Evolutionary conservation across 1,140 invertebrate genomes (phyloP).

Genomic region (Wiebesia pumilae): DNA sequence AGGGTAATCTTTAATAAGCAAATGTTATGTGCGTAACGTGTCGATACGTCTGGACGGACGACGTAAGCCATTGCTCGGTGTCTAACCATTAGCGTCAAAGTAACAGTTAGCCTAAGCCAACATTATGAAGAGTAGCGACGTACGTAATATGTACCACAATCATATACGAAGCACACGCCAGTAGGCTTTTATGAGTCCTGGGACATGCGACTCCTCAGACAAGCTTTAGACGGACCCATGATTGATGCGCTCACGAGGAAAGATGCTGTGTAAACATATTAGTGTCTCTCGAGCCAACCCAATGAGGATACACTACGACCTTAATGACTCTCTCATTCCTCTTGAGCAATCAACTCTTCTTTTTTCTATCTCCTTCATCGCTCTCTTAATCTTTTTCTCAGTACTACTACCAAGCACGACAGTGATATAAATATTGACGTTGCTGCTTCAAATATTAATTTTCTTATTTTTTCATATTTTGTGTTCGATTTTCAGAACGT

Average conservation of each 20-base stretch:
- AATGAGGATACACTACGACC: constrained; percentile 52
- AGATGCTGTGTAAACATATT: constrained; percentile 72
- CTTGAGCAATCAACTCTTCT: background rate
- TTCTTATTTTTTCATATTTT: too few relatives aligned
- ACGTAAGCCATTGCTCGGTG: background rate
- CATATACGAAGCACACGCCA: background rate
- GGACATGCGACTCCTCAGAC: background rate
- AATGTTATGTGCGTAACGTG: too few relatives aligned
- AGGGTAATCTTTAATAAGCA: background rate
- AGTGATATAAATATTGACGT: background rate
- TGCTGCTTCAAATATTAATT: too few relatives aligned
- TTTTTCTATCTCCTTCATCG: background rate
- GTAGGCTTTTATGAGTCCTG: background rate
- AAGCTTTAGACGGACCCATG: constrained; percentile 57
- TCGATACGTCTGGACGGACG: background rate
- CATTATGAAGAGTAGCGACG: background rate
- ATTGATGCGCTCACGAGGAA: constrained; percentile 70
- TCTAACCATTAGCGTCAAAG: background rate
- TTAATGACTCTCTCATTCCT: constrained; percentile 64
- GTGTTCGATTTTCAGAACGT: too few relatives aligned
- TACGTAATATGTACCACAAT: background rate
- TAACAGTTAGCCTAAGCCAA: background rate
- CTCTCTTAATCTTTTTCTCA: background rate
- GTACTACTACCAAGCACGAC: background rate
- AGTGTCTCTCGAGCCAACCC: constrained; percentile 54